Percentiles rank a stretch among this genome's conserved stretches.
phyloP scores from a whole-genome alignment of 2,113 vertebrate species.

The Euleptes europaea region DNA sequence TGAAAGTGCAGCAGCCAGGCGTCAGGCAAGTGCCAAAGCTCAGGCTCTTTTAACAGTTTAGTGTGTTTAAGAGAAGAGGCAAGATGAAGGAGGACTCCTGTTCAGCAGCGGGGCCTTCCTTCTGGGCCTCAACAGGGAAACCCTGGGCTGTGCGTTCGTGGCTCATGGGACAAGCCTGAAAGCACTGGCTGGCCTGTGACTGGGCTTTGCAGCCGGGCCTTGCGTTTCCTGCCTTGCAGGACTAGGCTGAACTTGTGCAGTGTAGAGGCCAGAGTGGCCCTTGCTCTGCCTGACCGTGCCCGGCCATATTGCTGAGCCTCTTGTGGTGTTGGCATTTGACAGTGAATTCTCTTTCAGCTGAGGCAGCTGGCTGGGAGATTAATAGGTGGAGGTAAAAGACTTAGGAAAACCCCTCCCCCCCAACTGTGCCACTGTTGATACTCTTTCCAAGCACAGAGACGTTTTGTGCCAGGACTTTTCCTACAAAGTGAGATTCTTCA shows the following conservation, averaged over 20 bases:
- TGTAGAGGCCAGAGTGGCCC: no score
- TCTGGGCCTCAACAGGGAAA: fast-evolving
- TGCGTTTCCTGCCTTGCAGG: fast-evolving
- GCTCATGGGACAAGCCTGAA: no score
- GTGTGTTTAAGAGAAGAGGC: no score
- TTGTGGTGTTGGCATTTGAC: neutral
- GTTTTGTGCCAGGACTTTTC: neutral
- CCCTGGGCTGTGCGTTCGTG: neutral
- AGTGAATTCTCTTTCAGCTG: neutral
- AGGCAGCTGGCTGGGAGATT: neutral
- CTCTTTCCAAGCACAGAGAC: fast-evolving
- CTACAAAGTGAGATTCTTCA: neutral
- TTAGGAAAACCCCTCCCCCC: neutral
- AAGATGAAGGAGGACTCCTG: fast-evolving
- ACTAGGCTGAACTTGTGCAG: neutral
- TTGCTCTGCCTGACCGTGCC: no score
- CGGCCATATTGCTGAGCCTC: neutral
- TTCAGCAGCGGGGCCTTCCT: fast-evolving
- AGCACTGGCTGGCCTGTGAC: no score
- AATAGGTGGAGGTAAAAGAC: neutral
- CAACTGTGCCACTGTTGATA: neutral
- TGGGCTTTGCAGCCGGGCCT: fast-evolving
- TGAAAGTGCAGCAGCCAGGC: neutral
- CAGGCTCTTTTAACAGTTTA: constrained; percentile 20
- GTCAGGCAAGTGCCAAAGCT: constrained; percentile 24